These are phyloP conservation scores for Potamilus streckersoni DNA, from an alignment of 1,140 invertebrate genomes.

Conservation along the genomic window DNA sequence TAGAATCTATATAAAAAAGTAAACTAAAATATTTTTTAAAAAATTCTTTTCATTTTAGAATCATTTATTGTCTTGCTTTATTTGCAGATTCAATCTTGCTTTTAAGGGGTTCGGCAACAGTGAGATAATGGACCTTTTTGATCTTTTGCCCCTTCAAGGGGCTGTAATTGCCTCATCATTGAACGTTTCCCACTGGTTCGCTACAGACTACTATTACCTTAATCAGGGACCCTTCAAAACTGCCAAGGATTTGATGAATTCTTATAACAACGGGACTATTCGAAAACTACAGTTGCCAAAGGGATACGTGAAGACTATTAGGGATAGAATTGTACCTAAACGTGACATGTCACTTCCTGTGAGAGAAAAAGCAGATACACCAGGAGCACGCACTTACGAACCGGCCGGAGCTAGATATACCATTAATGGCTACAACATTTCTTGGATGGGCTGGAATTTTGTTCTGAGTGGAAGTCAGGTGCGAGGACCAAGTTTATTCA, in stretches of 20 bases:
- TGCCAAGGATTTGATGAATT: constrained; percentile 4
- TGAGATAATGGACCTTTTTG: constrained; percentile 8
- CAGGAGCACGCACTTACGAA: constrained; percentile 37
- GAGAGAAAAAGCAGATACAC: constrained; percentile 27
- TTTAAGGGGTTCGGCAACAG: constrained; percentile 10
- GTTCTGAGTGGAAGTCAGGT: constrained; percentile 31
- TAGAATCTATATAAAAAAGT: too few species aligned
- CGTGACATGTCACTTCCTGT: constrained; percentile 10
- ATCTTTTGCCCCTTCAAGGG: too few species aligned
- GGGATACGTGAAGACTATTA: constrained; percentile 19
- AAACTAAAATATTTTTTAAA: too few species aligned
- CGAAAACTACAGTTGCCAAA: constrained; percentile 17
- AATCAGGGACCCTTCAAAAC: constrained; percentile 33
- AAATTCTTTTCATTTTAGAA: too few species aligned
- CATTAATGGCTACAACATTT: constrained; percentile 30
- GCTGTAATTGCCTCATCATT: too few species aligned
- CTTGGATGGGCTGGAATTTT: constrained; percentile 50
- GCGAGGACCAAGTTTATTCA: constrained; percentile 38
- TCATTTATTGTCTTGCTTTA: not conserved
- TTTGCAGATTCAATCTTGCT: constrained; percentile 12
- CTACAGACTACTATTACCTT: constrained; percentile 22
- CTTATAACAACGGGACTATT: constrained; percentile 9
- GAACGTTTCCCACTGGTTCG: too few species aligned
- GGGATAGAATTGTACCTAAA: constrained; percentile 23
- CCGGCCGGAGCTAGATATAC: constrained; percentile 48